Evolutionary conservation across 2,113 vertebrate species (phyloP).

Genomic region (Psammodynastes pulverulentus): DNA sequence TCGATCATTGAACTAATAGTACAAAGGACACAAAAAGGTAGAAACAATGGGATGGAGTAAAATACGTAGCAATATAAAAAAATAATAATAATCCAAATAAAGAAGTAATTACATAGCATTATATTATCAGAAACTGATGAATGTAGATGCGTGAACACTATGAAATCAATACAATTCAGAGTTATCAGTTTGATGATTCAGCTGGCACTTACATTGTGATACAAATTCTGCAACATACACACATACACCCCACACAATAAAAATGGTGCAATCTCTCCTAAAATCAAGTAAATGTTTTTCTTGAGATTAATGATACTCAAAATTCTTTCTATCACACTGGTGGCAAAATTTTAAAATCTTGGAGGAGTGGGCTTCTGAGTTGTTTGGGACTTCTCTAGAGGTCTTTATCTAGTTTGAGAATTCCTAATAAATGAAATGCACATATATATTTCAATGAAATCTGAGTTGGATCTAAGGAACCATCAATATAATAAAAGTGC

Average conservation of each 20-base stretch:
- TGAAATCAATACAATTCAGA: not conserved
- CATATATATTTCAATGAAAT: not conserved
- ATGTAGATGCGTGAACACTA: not conserved
- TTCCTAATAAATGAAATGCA: not conserved
- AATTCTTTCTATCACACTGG: not conserved
- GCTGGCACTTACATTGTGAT: not conserved
- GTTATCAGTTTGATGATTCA: not conserved
- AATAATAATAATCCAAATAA: not conserved
- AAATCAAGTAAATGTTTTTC: not conserved
- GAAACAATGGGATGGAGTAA: not conserved
- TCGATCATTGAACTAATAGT: not conserved
- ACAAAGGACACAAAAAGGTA: not conserved
- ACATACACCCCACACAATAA: not conserved
- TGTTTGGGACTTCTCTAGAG: not conserved
- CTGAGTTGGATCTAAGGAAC: not conserved
- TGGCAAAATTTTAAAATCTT: not conserved
- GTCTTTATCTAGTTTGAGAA: not conserved
- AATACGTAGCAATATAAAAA: not conserved
- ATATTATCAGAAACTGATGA: not conserved
- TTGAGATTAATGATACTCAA: not conserved
- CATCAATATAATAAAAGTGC: not conserved
- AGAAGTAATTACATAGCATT: not conserved
- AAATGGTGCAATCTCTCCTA: not conserved
- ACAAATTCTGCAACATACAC: not conserved
- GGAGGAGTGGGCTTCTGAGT: not conserved